phyloP scores from a whole-genome alignment of 2,113 vertebrate species.

The Cricetomys ansorgei region DNA sequence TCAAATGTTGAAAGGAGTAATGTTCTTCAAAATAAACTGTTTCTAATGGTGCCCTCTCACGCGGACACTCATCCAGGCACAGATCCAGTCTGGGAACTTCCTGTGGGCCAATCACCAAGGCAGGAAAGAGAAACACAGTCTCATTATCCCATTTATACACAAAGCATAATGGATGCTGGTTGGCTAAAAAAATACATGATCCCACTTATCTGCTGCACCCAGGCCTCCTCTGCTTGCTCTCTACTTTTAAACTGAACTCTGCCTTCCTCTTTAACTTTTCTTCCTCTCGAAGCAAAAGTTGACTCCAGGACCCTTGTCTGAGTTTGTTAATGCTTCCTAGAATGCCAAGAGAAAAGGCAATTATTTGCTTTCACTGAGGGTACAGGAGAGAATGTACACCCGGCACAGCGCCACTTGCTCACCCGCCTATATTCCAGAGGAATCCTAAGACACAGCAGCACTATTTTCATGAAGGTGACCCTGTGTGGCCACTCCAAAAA shows the following conservation, averaged over 20 bases:
- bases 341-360: background rate
- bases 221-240: background rate
- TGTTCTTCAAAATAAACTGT: background rate
- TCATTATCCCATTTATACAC: background rate
- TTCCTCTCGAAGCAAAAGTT: background rate
- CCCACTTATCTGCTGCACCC: background rate
- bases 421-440: background rate
- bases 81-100: background rate
- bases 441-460: constrained; percentile 26
- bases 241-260: background rate
- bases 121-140: background rate
- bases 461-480: constrained; percentile 2
- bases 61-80: background rate
- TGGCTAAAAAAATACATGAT: background rate
- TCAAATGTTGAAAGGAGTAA: background rate
- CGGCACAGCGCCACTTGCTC: background rate
- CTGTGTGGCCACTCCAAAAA: background rate
- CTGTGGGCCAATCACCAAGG: background rate
- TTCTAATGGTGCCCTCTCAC: background rate
- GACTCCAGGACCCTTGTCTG: background rate
- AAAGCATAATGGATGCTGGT: background rate
- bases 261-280: background rate
- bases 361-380: background rate
- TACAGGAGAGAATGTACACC: background rate
- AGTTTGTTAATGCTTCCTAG: no score